Evolutionary conservation across 1,140 invertebrate species (phyloP), one percentile per base, ranked within the genome.

Genomic region (Akabosia matsudoensis): DNA sequence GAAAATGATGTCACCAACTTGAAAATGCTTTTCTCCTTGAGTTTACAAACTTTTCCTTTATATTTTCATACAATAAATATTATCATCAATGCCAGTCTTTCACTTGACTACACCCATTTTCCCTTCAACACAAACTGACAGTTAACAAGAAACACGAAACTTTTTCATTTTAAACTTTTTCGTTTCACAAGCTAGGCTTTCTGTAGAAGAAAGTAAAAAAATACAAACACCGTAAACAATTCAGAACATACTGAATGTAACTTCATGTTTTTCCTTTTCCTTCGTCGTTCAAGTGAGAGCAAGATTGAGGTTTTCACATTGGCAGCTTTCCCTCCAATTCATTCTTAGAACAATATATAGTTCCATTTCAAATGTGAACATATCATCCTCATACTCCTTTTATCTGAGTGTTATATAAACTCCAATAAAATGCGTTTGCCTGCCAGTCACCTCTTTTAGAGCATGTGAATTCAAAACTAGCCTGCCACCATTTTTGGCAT

Each of bases 101-200:
- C 54, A 24, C 54, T 24, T 67, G 26, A 30, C 61, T 28, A 16
- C 61, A 30, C 30, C 24, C 7, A 30, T 30, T 30, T 13, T 30
- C 3, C 30, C 22, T 67, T 28, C 61, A 3, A 67, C 13, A 4
- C 2, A 30, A 67, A 67, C 3, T 67, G 24, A 31, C 28, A 31
- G 61, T 14, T 10, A 61, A 61, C 61, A 67, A 67, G 61, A 7
- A 30, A 7, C 54, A 45, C 22, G 7, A 61, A 61, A 61, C 61
- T 67, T 67, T 67, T 67, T 67, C 61, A 67, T 67, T 67, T 67
- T 28, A 28, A 67, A 67, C 61, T 67, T 67, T 67, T 67, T 45
- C 7, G 37, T 45, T 7, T 45, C 7, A 18, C 18, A 45, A 45
- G 7, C 7, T 45, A 18, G 37, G n/a, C n/a, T n/a, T n/a, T 45